phyloP scores from a whole-genome alignment of 2,113 vertebrate species.

The Scomber colias region DNA sequence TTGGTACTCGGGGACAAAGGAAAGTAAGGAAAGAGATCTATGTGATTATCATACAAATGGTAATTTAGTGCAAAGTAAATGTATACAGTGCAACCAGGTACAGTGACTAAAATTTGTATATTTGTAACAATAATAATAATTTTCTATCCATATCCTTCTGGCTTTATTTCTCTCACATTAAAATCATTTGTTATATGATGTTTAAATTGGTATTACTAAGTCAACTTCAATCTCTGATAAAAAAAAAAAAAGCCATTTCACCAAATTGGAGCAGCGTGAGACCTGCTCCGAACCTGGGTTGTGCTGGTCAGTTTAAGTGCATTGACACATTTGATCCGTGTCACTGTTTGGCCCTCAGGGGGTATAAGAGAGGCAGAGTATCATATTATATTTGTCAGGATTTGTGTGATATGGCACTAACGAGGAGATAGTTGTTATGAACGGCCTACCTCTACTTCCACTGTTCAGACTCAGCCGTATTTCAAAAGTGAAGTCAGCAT shows the following conservation, averaged over 20 bases:
- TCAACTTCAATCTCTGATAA: neutral
- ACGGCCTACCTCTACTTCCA: neutral
- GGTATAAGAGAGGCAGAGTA: neutral
- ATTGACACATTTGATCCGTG: no score
- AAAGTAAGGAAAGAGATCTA: constrained; percentile 51
- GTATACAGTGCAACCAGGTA: constrained; percentile 9
- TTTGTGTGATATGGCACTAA: constrained; percentile 10
- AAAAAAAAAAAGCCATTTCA: neutral
- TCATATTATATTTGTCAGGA: neutral
- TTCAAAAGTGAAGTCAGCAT: neutral
- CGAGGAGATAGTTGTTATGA: constrained; percentile 3
- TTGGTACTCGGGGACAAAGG: constrained; percentile 59
- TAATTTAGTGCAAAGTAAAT: constrained; percentile 31
- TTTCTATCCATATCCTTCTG: neutral
- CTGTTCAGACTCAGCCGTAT: neutral
- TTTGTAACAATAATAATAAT: no score
- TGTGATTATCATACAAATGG: constrained; percentile 71
- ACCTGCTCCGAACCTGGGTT: neutral
- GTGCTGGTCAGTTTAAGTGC: neutral
- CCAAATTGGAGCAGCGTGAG: neutral
- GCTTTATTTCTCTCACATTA: neutral
- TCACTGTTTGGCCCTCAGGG: neutral
- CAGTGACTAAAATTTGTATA: neutral
- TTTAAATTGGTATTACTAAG: neutral
- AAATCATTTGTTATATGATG: neutral